phyloP scores from a whole-genome alignment of 2,113 vertebrate species.

The Prunella fulvescens region DNA sequence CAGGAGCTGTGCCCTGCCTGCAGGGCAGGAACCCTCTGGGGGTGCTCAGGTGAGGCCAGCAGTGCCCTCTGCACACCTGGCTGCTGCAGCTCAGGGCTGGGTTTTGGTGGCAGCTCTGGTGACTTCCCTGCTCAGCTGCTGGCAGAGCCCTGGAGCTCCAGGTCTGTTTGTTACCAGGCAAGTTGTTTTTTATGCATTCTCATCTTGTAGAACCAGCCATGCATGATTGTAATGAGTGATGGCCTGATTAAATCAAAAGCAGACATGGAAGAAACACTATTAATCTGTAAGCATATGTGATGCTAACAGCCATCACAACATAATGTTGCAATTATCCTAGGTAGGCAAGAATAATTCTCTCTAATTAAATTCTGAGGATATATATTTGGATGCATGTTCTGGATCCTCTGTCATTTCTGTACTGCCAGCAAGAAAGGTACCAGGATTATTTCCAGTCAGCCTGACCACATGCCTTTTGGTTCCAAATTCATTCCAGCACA shows the following conservation, averaged over 20 bases:
- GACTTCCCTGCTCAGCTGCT: neutral
- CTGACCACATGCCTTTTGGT: neutral
- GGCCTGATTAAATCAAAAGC: conserved; percentile 51
- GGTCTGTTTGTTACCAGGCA: neutral
- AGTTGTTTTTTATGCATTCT: neutral
- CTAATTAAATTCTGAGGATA: neutral
- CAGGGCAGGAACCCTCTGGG: fast-evolving
- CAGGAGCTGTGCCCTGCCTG: neutral
- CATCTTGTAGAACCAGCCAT: neutral
- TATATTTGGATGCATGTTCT: neutral
- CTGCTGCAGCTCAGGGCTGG: neutral
- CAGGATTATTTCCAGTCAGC: neutral
- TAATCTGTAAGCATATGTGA: conserved; percentile 27
- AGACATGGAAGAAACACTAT: conserved; percentile 8
- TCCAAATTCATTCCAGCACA: neutral
- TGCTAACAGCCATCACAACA: conserved; percentile 12
- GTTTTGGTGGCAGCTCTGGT: neutral
- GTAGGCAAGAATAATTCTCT: conserved; percentile 23
- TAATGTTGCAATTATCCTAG: conserved; percentile 44
- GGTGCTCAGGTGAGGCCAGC: neutral
- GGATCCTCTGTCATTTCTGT: neutral
- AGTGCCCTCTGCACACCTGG: fast-evolving
- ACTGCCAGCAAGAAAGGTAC: neutral
- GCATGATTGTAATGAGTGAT: conserved; percentile 31
- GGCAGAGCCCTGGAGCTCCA: neutral